Conservation (phyloP, 2,888 invertebrate genomes). For the Pinctada fucata region DNA sequence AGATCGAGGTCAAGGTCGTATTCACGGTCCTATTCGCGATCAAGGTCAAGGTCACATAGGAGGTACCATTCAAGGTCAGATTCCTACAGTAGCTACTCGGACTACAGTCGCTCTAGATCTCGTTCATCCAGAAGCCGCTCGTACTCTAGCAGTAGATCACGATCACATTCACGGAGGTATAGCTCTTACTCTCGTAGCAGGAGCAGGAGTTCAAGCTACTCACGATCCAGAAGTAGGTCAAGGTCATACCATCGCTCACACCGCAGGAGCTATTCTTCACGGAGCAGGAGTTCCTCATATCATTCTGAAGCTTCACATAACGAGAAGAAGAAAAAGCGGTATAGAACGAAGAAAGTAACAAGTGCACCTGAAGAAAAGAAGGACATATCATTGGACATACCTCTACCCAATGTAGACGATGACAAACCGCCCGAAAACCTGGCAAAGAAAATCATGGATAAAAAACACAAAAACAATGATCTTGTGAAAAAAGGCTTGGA, state of each 20-base stretch:
- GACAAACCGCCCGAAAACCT: slow-evolving; percentile 53
- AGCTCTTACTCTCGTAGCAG: slow-evolving; percentile 58
- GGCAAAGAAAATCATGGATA: slow-evolving; percentile 56
- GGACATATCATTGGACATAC: slow-evolving; percentile 64
- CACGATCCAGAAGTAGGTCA: slow-evolving; percentile 59
- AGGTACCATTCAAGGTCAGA: slow-evolving; percentile 58
- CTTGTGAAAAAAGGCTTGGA: slow-evolving; percentile 31
- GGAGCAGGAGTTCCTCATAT: slow-evolving; percentile 36
- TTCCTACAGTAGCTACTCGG: slow-evolving; percentile 61
- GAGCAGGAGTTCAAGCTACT: slow-evolving; percentile 58
- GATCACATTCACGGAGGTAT: slow-evolving; percentile 55
- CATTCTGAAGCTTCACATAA: slow-evolving; percentile 30
- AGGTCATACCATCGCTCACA: slow-evolving; percentile 51
- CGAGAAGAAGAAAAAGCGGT: slow-evolving; percentile 29
- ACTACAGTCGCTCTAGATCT: slow-evolving; percentile 53
- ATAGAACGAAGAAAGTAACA: slow-evolving; percentile 44
- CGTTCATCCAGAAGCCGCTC: slow-evolving; percentile 51
- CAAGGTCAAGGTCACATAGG: slow-evolving; percentile 59
- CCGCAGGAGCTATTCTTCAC: slow-evolving; percentile 38
- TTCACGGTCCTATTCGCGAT: slow-evolving; percentile 56
- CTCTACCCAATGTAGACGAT: slow-evolving; percentile 61
- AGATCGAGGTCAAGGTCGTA: slow-evolving; percentile 49
- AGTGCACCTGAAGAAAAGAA: slow-evolving; percentile 38
- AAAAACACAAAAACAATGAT: slow-evolving; percentile 44
- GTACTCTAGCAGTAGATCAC: slow-evolving; percentile 52